These are phyloP conservation scores for Ptychodera flava DNA, from an alignment of 35 echinoderm and acorn worm genomes.

Conservation along the genomic window DNA sequence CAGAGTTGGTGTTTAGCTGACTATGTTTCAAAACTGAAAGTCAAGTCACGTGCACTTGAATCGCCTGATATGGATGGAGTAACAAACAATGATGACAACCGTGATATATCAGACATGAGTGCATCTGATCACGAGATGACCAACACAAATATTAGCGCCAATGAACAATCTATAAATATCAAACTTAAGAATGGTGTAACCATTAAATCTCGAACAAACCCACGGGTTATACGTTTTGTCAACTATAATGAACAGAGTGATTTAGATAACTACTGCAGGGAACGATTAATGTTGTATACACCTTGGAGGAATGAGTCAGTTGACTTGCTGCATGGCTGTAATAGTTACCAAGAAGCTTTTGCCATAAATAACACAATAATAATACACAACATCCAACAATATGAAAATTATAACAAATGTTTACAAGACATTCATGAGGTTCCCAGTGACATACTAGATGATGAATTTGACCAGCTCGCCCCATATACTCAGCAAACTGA, in stretches of 20 bases:
- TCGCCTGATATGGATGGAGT: neutral
- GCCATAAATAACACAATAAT: too few species aligned
- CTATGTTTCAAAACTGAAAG: constrained; percentile 31
- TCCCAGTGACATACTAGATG: too few species aligned
- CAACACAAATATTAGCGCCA: constrained; percentile 9
- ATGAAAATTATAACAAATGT: too few species aligned
- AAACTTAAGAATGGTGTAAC: neutral
- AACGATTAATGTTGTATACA: constrained; percentile 34
- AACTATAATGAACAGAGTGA: constrained; percentile 15
- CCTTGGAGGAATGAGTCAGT: constrained; percentile 29
- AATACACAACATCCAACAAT: too few species aligned
- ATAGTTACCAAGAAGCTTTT: too few species aligned
- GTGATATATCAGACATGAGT: neutral
- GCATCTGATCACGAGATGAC: too few species aligned
- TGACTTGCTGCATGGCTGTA: too few species aligned
- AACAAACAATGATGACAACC: neutral
- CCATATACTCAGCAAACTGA: neutral
- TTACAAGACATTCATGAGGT: too few species aligned
- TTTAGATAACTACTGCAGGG: constrained; percentile 35
- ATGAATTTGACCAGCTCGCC: too few species aligned
- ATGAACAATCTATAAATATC: constrained; percentile 5
- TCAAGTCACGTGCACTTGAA: neutral
- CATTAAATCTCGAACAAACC: constrained; percentile 10
- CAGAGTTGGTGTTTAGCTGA: constrained; percentile 50
- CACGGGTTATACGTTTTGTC: constrained; percentile 21